Percentiles rank a stretch among this genome's conserved stretches.
Conservation (phyloP, 2,888 invertebrate genomes). For the Dicyrtoma fusca region DNA sequence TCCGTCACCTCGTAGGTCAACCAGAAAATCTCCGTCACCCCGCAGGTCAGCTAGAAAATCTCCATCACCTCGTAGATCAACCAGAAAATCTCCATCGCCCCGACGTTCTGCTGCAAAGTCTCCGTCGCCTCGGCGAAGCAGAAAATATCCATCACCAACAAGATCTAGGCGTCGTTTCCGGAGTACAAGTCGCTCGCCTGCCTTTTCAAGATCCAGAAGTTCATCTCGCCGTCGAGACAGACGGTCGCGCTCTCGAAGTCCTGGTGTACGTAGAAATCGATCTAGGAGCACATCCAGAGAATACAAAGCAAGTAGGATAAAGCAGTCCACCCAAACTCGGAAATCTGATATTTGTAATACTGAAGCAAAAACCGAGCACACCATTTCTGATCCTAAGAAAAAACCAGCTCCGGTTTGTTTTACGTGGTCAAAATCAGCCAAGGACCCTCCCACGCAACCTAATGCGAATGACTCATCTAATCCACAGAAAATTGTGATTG, state of each 20-base stretch:
- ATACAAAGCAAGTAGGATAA: not conserved
- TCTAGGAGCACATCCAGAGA: not conserved
- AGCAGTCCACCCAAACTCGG: not conserved
- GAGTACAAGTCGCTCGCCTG: not conserved
- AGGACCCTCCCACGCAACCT: not conserved
- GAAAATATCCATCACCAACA: not conserved
- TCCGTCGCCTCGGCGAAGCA: not conserved
- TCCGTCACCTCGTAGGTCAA: not conserved
- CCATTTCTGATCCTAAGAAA: not conserved
- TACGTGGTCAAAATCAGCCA: not conserved
- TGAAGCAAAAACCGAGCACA: not conserved
- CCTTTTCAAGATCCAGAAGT: conserved; percentile 1
- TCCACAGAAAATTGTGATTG: not conserved
- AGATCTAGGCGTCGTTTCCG: not conserved
- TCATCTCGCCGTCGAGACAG: not conserved
- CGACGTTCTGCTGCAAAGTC: not conserved
- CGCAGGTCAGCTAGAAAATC: not conserved
- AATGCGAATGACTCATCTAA: not conserved
- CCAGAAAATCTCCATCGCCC: conserved; percentile 5
- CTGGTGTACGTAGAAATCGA: not conserved
- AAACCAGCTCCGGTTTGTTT: conserved; percentile 15
- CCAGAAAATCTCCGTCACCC: conserved; percentile 4
- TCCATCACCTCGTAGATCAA: not conserved
- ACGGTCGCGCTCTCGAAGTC: too few species aligned
- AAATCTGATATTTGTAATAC: not conserved